Base-by-base conservation (phyloP, 2,888 invertebrate genomes). In the Sinohyriopsis cumingii region DNA sequence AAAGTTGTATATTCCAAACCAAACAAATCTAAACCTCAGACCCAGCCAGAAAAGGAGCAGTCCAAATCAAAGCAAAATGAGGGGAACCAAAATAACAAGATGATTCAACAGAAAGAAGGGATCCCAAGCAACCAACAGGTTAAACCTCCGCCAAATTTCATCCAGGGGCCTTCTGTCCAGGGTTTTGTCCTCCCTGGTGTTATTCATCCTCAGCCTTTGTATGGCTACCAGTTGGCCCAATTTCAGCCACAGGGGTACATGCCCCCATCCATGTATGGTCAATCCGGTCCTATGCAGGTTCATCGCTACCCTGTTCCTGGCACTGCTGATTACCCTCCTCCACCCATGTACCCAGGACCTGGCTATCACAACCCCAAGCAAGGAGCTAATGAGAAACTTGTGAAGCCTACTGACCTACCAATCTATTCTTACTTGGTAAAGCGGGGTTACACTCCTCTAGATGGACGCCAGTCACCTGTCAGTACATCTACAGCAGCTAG, bases 361-460 rank as follows among this genome's bases (percentile, higher is more conserved):
- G 57, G 45, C 25, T 67, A 67, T 25, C 65, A 63, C 55, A 65
- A 72, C 63, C 62, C 45, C 61, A 65, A 65, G 60, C 65, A 20
- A 59, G 59, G 25, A 55, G 57, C 25, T 60, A 65, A 67, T 61
- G 67, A 45, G 45, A 45, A 45, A 45, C 15, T 15, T 3, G 45
- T 59, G 54, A 33, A 63, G n/a, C 63, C 69, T 0, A 68, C 63
- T 33, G 57, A 77, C 1, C 71, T 73, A 24, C 86, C 84, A 18
- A 76, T 84, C 9, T 86, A 84, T 75, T 85, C 85, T 0, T 83
- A 86, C 63, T 77, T 86, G 24, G 86, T 86, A 19, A 84, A 81
- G 62, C 70, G 86, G 28, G 86, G 86, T 25, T 86, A 85, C 76
- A 79, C 72, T 15, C 84, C 82, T 53, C 55, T 80, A 55, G 84